Base-by-base conservation (phyloP, 2,113 vertebrate species). In the Corynorhinus townsendii region DNA sequence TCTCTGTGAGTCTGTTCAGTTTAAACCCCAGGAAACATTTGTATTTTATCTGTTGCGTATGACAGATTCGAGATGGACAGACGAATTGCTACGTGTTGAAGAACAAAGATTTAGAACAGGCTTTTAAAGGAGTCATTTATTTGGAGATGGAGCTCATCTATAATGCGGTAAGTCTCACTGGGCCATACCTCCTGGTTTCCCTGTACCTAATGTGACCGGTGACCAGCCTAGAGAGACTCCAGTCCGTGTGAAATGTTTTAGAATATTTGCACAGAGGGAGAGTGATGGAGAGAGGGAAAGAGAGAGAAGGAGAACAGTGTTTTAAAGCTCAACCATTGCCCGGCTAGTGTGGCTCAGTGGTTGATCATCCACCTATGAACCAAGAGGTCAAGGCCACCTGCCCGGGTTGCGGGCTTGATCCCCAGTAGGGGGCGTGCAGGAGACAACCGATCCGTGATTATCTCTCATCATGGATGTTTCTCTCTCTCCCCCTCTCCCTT, bases 61-160 rank as follows among this genome's bases (percentile, higher is more conserved):
- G 59, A 85, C 84, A 99, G 99, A 98, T 99, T 97, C 98, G 98
- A 97, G 99, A 99, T 0, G 99, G 99, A 68, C 99, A 99, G 95
- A 97, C 98, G 97, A 98, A 98, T 64, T 98, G 98, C 96, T 98
- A 98, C 19, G 87, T 97, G 0, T 88, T 99, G 97, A 99, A 99
- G 98, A 99, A 99, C 98, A 99, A 99, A 97, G 98, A 99, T 96
- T 98, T 99, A 98, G 98, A 98, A 73, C 96, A 96, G 94, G 95
- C 97, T 59, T 98, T 98, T 76, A 99, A 99, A 98, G 99, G 99
- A 98, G 98, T 98, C 47, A 98, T 99, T 98, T 99, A 99, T 77
- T 97, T 99, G 97, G 99, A 99, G 93, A 96, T 99, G 97, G 99
- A 99, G 14, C 97, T 99, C 71, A 98, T 99, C 40, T 99, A 99